Base-by-base conservation (phyloP, 2,797 vertebrate genomes). In the Bucorvus abyssinicus region DNA sequence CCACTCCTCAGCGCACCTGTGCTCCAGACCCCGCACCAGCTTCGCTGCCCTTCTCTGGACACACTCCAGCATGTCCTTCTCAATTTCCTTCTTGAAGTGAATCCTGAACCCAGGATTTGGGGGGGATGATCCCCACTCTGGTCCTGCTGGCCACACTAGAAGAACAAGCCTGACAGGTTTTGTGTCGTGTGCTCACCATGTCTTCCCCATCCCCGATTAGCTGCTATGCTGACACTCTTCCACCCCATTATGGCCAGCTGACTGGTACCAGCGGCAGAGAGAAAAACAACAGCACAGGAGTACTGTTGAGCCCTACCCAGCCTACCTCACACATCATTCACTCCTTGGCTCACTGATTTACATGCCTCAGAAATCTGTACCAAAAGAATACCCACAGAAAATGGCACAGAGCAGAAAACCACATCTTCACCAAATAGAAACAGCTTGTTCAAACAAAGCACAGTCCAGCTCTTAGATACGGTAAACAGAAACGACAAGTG, bases 201-300 rank as follows among this genome's bases (percentile, higher is more conserved):
- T 38, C 38, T 63, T 14, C 12, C 21, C 22, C 1, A 0, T 8
- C 45, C 49, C 29, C 1, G 1, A 29, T 11, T 30, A 80, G 45
- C 29, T 52, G 56, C 70, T 50, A 23, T 2, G 0, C 61, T 26
- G 69, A 63, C 40, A 65, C 15, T 30, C 26, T 65, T 71, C 42
- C 36, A n/a, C 14, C 13, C 26, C 32, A 2, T 27, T 16, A 52
- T 1, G 34, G 34, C 40, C 19, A 53, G 11, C 30, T 29, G 14
- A 47, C 68, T 17, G 22, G 36, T 19, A n/a, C 12, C 38, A 38
- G 53, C 5, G 1, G 23, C 21, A 21, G 21, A 40, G 9, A 56
- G 49, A 19, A 45, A 21, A 60, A 55, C 42, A 18, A 30, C 19
- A 73, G 65, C 26, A 36, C 36, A 30, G 6, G 5, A 49, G 30